Evolutionary conservation across 2,797 vertebrate species (phyloP).

Genomic region (Lagodon rhomboides): DNA sequence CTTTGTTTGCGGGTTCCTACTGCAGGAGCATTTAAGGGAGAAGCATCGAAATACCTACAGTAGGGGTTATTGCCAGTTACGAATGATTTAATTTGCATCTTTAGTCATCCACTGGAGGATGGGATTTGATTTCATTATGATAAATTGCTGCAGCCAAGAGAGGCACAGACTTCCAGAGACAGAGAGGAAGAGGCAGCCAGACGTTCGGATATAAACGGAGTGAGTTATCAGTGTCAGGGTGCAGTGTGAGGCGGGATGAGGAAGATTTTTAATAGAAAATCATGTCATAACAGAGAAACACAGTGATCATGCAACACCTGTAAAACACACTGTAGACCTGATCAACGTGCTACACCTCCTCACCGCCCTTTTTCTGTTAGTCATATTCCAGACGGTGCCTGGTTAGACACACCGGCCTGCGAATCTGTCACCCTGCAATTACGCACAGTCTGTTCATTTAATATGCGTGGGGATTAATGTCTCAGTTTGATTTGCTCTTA

Average conservation of each 20-base stretch:
- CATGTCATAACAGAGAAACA: constrained; percentile 11
- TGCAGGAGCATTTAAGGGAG: background rate
- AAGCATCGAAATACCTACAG: background rate
- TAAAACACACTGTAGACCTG: constrained; percentile 16
- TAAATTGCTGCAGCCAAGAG: constrained; percentile 30
- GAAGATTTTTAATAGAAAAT: constrained; percentile 10
- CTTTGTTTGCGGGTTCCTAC: background rate
- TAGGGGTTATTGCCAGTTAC: constrained; percentile 15
- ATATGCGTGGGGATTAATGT: constrained; percentile 54
- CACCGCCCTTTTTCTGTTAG: background rate
- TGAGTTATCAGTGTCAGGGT: constrained; percentile 39
- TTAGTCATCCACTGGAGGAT: constrained; percentile 28
- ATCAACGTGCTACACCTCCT: constrained; percentile 1
- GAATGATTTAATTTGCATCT: constrained; percentile 41
- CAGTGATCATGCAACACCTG: constrained; percentile 31
- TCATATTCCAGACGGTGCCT: constrained; percentile 23
- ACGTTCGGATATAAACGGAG: constrained; percentile 18
- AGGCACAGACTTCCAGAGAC: constrained; percentile 16
- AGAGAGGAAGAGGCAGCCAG: constrained; percentile 28
- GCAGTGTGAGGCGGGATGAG: constrained; percentile 8
- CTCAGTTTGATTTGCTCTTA: constrained; percentile 59
- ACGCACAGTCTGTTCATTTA: constrained; percentile 43
- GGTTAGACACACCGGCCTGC: constrained; percentile 27
- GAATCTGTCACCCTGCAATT: constrained; percentile 41
- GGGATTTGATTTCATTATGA: constrained; percentile 45